These are phyloP conservation scores for Drosophila parthenogenetica DNA, from an alignment of 2,888 invertebrate genomes.

Conservation along the genomic window DNA sequence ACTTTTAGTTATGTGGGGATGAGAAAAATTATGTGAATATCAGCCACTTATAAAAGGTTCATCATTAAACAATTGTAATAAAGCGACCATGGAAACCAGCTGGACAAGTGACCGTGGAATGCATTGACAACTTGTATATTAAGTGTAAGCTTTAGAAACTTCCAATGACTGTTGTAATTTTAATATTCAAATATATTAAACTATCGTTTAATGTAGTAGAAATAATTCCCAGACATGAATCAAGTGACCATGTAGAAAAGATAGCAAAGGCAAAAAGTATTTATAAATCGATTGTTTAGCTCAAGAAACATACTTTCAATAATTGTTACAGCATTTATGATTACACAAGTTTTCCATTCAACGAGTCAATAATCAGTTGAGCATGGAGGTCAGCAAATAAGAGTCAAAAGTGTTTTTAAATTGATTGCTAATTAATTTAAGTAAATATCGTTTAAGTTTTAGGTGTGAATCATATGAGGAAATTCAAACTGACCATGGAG, in stretches of 20 bases:
- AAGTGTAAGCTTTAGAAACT: too few species aligned
- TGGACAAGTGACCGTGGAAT: too few species aligned
- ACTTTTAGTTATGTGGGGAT: not conserved
- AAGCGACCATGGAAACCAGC: not conserved
- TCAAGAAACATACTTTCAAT: too few species aligned
- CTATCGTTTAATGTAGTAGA: not conserved
- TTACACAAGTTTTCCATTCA: not conserved
- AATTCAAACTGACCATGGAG: not conserved
- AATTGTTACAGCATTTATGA: too few species aligned
- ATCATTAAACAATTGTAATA: constrained; percentile 1
- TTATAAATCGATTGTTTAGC: constrained; percentile 2
- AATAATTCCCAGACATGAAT: not conserved
- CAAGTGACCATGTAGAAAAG: not conserved
- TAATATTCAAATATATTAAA: not conserved
- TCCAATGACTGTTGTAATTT: too few species aligned
- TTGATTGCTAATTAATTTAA: not conserved
- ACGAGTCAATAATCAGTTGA: not conserved
- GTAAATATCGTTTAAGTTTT: not conserved
- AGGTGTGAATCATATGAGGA: not conserved
- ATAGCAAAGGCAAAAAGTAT: constrained; percentile 1
- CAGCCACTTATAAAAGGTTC: not conserved
- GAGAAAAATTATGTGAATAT: too few species aligned
- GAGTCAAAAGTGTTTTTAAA: not conserved
- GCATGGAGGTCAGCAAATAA: not conserved
- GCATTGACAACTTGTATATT: too few species aligned